phyloP scores from a whole-genome alignment of 2,888 invertebrate species.

The Rhaphigaster nebulosa region DNA sequence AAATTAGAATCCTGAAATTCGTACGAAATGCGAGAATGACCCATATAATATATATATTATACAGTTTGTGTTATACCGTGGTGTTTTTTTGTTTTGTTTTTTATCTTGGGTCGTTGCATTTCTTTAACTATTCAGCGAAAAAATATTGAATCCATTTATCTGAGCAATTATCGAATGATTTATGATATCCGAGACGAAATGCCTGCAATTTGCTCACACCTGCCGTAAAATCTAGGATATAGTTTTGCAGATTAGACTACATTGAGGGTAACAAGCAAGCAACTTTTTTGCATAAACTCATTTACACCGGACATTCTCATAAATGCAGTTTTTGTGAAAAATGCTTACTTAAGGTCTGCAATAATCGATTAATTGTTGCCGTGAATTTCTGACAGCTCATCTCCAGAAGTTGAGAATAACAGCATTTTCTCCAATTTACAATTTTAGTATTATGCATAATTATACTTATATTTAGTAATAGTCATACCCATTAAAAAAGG shows the following conservation, averaged over 20 bases:
- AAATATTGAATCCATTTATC: background rate
- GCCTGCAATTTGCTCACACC: background rate
- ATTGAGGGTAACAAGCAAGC: background rate
- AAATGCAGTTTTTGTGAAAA: background rate
- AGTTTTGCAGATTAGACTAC: background rate
- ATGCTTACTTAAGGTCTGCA: background rate
- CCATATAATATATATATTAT: too few relatives aligned
- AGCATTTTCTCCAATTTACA: background rate
- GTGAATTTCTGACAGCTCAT: background rate
- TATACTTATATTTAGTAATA: too few relatives aligned
- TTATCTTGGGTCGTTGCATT: too few relatives aligned
- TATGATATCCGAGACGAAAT: background rate
- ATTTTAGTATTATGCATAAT: too few relatives aligned
- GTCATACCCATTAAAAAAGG: too few relatives aligned
- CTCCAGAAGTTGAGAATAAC: background rate
- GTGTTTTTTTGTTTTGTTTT: too few relatives aligned
- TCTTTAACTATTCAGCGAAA: too few relatives aligned
- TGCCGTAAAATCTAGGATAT: constrained; percentile 25
- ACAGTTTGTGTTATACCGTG: too few relatives aligned
- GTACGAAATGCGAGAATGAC: too few relatives aligned
- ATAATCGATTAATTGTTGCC: background rate
- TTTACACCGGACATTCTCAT: background rate
- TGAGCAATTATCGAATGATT: background rate
- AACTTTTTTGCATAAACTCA: background rate
- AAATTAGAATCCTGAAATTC: too few relatives aligned